phyloP scores from a whole-genome alignment of 2,113 vertebrate genomes.

The Urocynchramus pylzowi region DNA sequence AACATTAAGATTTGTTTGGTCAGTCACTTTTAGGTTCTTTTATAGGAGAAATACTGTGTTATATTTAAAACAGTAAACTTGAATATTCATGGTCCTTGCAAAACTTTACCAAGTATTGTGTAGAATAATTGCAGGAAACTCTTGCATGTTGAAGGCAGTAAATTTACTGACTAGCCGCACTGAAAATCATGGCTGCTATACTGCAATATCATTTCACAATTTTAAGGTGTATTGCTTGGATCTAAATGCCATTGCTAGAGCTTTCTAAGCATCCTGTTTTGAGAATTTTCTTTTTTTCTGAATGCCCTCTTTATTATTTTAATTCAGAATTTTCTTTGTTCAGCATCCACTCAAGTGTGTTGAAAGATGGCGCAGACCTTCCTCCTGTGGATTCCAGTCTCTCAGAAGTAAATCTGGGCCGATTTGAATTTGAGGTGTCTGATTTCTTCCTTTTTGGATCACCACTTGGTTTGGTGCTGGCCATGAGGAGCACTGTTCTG shows the following conservation, averaged over 20 bases:
- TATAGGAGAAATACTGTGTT: background rate
- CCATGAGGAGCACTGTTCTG: conserved; percentile 93
- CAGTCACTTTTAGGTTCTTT: background rate
- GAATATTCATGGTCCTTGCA: background rate
- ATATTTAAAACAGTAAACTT: background rate
- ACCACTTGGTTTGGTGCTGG: conserved; percentile 90
- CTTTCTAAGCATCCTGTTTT: background rate
- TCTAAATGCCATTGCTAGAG: background rate
- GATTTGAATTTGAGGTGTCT: conserved; percentile 92
- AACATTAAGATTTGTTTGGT: background rate
- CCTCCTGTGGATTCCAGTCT: conserved; percentile 71
- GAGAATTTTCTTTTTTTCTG: background rate
- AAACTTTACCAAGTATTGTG: background rate
- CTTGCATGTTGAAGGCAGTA: background rate
- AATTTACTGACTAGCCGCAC: background rate
- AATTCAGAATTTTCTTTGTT: background rate
- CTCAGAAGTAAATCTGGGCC: conserved; percentile 79
- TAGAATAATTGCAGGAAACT: background rate
- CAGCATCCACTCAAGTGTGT: conserved; percentile 79
- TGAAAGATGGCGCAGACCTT: conserved; percentile 82
- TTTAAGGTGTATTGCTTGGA: background rate
- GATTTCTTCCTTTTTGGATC: conserved; percentile 96
- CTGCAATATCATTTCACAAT: background rate
- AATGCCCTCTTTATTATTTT: background rate
- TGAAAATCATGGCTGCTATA: background rate